Conservation (phyloP, 2,113 vertebrate genomes). For the Poeciliopsis prolifica region DNA sequence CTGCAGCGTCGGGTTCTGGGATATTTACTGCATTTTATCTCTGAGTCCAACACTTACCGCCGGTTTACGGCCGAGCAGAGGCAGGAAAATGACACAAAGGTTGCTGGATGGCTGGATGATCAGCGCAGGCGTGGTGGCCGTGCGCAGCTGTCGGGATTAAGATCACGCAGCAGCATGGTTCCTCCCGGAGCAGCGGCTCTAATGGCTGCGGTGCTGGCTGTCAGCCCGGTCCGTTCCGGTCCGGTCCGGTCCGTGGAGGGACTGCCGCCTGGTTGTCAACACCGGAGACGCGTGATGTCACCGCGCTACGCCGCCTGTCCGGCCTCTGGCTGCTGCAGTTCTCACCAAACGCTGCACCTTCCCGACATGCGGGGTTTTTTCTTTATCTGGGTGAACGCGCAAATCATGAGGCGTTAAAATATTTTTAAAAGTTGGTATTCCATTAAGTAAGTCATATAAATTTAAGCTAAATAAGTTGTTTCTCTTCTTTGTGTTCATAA, state of each 20-base stretch:
- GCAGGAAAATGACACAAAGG: constrained; percentile 12
- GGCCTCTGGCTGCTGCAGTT: constrained; percentile 18
- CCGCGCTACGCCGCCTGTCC: constrained; percentile 46
- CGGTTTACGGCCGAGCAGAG: constrained; percentile 15
- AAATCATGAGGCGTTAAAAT: too few species aligned
- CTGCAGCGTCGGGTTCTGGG: not conserved
- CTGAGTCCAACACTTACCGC: constrained; percentile 31
- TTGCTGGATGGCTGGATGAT: not conserved
- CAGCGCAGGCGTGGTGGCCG: not conserved
- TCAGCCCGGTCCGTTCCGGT: constrained; percentile 8
- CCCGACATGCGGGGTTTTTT: too few species aligned
- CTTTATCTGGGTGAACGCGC: too few species aligned
- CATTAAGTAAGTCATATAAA: too few species aligned
- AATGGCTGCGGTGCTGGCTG: constrained; percentile 40
- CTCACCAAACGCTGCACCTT: too few species aligned
- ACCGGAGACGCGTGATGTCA: constrained; percentile 63
- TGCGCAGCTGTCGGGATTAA: constrained; percentile 49
- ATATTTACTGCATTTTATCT: not conserved
- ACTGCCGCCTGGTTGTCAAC: constrained; percentile 32
- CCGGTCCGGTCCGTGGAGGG: constrained; percentile 19
- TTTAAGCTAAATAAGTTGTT: too few species aligned
- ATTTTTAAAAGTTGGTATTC: too few species aligned
- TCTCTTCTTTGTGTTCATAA: too few species aligned
- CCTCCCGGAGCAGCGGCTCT: not conserved
- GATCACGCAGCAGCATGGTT: constrained; percentile 18